These are phyloP conservation scores for Ornithorhynchus anatinus DNA, from an alignment of 2,113 vertebrate species.

Conservation along the genomic window DNA sequence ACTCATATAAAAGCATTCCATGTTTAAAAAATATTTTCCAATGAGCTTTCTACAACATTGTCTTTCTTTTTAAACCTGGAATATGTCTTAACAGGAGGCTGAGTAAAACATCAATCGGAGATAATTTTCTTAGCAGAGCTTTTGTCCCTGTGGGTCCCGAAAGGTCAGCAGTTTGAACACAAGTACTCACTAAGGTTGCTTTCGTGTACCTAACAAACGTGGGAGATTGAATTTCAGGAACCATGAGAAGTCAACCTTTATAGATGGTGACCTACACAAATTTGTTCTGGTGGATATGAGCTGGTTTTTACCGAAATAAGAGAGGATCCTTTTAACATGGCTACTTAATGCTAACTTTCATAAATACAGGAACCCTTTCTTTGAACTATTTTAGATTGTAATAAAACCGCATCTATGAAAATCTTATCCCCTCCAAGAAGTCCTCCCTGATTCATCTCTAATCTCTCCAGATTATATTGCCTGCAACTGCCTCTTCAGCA, in stretches of 20 bases:
- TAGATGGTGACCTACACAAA: conserved; percentile 39
- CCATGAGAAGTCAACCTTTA: conserved; percentile 31
- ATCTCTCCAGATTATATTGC: too few species aligned
- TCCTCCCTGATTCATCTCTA: too few species aligned
- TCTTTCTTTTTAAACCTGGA: conserved; percentile 63
- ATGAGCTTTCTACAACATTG: conserved; percentile 30
- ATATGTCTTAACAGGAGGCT: conserved; percentile 42
- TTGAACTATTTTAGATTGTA: too few species aligned
- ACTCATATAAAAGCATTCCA: conserved; percentile 52
- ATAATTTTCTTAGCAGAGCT: conserved; percentile 58
- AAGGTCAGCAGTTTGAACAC: conserved; percentile 22
- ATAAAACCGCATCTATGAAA: too few species aligned
- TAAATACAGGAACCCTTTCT: too few species aligned
- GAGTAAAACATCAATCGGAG: conserved; percentile 58
- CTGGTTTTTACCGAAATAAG: not conserved
- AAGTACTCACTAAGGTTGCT: conserved; percentile 39
- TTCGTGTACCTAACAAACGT: conserved; percentile 49
- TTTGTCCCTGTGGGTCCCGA: conserved; percentile 26
- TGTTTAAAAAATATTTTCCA: conserved; percentile 66
- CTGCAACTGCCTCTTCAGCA: too few species aligned
- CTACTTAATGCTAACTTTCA: too few species aligned
- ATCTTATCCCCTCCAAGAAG: too few species aligned
- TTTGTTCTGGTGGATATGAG: conserved; percentile 26
- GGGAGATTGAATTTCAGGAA: conserved; percentile 29
- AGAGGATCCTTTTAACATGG: too few species aligned